These are phyloP conservation scores for Idris sp. DNA, from an alignment of 1,140 invertebrate genomes.

Conservation along the genomic window DNA sequence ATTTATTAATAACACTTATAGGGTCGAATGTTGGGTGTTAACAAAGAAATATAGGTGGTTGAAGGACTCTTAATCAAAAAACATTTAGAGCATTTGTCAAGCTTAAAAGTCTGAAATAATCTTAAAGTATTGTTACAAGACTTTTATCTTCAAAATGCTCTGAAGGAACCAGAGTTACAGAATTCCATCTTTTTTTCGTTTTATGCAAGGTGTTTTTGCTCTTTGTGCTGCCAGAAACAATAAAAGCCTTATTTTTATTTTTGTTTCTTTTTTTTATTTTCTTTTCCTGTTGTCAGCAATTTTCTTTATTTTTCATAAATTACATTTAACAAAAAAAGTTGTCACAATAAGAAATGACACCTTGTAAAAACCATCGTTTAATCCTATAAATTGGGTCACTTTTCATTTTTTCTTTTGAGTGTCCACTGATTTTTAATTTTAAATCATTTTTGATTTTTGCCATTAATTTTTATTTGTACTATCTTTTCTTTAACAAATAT, in stretches of 20 bases:
- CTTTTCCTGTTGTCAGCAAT: no score
- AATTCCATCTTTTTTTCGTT: constrained; percentile 23
- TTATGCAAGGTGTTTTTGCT: constrained; percentile 31
- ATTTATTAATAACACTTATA: no score
- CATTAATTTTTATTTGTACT: no score
- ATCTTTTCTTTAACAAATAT: no score
- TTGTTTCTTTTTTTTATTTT: no score
- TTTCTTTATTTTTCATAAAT: background rate
- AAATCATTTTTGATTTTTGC: constrained; percentile 16
- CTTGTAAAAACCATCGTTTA: constrained; percentile 12
- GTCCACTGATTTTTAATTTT: background rate
- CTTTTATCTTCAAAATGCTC: constrained; percentile 48
- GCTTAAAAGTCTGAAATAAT: constrained; percentile 41
- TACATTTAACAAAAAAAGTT: no score
- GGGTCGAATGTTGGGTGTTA: constrained; percentile 26
- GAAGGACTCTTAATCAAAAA: constrained; percentile 29
- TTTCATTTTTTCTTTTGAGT: constrained; percentile 10
- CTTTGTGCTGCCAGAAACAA: no score
- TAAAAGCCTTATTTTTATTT: no score
- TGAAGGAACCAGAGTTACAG: constrained; percentile 17
- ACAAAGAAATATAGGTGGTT: constrained; percentile 27
- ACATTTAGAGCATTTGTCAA: constrained; percentile 30
- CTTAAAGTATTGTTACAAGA: constrained; percentile 38
- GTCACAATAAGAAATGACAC: no score
- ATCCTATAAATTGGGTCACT: constrained; percentile 19